Base-by-base conservation (phyloP, 2,797 vertebrate genomes). In the Sebastolobus altivelis region DNA sequence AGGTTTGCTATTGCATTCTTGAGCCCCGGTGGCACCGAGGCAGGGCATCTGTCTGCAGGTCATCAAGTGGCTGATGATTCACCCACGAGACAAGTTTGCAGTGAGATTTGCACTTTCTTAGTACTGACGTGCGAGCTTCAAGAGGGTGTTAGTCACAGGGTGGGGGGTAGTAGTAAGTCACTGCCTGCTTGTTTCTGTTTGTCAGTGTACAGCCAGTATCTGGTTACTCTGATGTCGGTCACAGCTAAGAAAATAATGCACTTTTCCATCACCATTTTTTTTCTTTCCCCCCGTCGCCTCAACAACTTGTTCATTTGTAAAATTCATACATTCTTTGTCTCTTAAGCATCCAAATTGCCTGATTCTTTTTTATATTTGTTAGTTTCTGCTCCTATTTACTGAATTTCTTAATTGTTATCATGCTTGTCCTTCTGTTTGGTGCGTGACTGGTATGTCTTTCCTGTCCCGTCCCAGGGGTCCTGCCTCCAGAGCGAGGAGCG, bases 401-500 rank as follows among this genome's bases (percentile, higher is more conserved):
- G 11, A 37, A 65, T 31, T 10, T 72, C n/a, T 5, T 72, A 33
- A 35, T 58, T 65, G 29, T 75, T 67, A 35, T 38, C 20, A 49
- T 72, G 27, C 55, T 49, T 65, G n/a, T 74, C 22, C 31, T n/a
- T 73, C n/a, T 80, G 27, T 69, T 56, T 65, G 72, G 55, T 84
- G 74, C 40, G 2, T 92, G 84, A 90, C 75, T 79, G 83, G 63
- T 89, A 52, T 86, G 79, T 38, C 62, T 91, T 83, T 90, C 81
- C 86, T 89, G 69, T 93, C 38, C 31, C 0, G 1, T 80, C 85
- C 54, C 90, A 95, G 94, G 93, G 93, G 75, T 95, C 93, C 55
- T 94, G 94, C 72, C 86, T 94, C 0, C 94, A 97, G 87, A 96
- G 95, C 0, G 94, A 97, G 80, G 95, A 96, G 75, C 93, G 93